Conservation (phyloP, 2,797 vertebrate genomes). For the Valencia hispanica region DNA sequence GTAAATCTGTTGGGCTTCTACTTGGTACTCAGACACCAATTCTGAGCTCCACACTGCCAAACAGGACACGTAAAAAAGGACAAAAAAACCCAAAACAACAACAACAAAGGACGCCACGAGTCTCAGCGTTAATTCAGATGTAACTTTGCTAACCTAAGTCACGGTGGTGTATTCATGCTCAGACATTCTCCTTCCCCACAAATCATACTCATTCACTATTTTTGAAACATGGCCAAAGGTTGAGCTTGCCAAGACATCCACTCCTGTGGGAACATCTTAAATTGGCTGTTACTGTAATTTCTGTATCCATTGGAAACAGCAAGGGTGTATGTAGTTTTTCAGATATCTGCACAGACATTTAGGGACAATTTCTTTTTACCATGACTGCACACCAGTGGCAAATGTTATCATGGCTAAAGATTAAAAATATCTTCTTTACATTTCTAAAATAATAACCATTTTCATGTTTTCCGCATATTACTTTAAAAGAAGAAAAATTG, state of each 20-base stretch:
- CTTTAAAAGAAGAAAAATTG: conserved; percentile 6
- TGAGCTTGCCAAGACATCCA: not conserved
- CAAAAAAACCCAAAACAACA: too few relatives aligned
- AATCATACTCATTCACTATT: not conserved
- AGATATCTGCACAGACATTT: not conserved
- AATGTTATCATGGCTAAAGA: not conserved
- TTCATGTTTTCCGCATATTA: conserved; percentile 1
- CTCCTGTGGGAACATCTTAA: not conserved
- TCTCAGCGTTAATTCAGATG: not conserved
- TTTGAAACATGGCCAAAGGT: not conserved
- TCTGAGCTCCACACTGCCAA: too few relatives aligned
- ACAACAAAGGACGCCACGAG: not conserved
- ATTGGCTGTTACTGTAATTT: not conserved
- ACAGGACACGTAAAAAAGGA: too few relatives aligned
- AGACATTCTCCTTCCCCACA: not conserved
- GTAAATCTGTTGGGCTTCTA: too few relatives aligned
- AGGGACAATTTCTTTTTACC: not conserved
- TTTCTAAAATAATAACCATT: not conserved
- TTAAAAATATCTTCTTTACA: not conserved
- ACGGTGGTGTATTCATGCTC: not conserved
- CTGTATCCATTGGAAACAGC: not conserved
- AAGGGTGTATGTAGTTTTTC: not conserved
- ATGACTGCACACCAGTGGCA: not conserved
- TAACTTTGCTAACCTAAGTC: not conserved
- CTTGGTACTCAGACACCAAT: too few relatives aligned